Evolutionary conservation across 2,797 vertebrate species (phyloP).

Genomic region (Calcarius lapponicus): DNA sequence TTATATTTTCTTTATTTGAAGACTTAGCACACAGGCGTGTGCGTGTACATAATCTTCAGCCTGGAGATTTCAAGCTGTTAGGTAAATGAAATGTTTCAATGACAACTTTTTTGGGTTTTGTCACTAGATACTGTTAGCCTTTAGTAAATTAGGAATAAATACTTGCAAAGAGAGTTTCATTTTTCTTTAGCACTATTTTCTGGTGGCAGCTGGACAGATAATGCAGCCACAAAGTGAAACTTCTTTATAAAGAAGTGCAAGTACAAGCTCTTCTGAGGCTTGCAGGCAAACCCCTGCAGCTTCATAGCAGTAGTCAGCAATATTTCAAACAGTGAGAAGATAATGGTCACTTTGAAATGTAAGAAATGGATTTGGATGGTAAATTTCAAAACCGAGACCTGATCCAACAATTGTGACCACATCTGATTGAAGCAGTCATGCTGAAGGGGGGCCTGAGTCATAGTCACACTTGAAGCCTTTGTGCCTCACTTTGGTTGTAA

Average conservation of each 20-base stretch:
- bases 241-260: conserved; percentile 31
- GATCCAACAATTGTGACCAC: not conserved
- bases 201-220: conserved; percentile 26
- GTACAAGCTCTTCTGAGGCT: conserved; percentile 27
- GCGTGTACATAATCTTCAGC: not conserved
- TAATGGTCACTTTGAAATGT: conserved; percentile 32
- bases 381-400: not conserved
- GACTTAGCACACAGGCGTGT: not conserved
- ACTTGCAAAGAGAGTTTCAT: conserved; percentile 27
- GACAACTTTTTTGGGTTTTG: not conserved
- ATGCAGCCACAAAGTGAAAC: not conserved
- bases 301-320: conserved; percentile 1
- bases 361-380: conserved; percentile 10
- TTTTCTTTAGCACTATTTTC: conserved; percentile 35
- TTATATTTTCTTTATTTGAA: conserved; percentile 47
- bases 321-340: conserved; percentile 39
- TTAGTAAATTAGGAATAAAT: conserved; percentile 51
- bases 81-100: conserved; percentile 56
- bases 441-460: not conserved
- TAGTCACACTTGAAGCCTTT: not conserved
- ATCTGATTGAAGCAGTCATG: not conserved
- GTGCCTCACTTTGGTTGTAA: not conserved
- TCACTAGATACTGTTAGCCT: conserved; percentile 4
- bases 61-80: conserved; percentile 58
- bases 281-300: conserved; percentile 42